Evolutionary conservation across 1,140 invertebrate species (phyloP).

Genomic region (Sitobion miscanthi): DNA sequence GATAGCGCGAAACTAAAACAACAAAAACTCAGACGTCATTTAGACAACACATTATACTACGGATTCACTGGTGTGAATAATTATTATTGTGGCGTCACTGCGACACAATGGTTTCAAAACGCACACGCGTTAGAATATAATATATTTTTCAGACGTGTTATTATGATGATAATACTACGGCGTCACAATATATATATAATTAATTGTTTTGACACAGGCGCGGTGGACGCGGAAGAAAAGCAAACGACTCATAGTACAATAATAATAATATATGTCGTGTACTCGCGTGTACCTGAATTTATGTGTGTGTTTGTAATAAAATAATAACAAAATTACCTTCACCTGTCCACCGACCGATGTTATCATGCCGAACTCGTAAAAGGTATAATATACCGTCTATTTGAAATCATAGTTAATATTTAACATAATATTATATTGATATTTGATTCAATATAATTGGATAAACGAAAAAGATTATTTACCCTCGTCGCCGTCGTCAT

Average conservation of each 20-base stretch:
- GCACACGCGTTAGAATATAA: neutral
- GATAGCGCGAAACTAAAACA: neutral
- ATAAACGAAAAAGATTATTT: neutral
- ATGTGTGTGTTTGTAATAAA: neutral
- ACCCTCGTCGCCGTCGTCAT: neutral
- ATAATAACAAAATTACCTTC: constrained; percentile 12
- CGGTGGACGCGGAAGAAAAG: neutral
- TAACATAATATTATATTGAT: neutral
- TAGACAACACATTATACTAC: neutral
- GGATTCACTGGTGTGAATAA: neutral
- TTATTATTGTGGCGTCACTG: constrained; percentile 38
- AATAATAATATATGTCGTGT: neutral
- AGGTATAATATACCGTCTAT: neutral
- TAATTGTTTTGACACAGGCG: constrained; percentile 40
- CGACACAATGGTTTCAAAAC: constrained; percentile 20
- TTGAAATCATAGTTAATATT: neutral
- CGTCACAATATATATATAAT: constrained; percentile 7
- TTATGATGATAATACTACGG: neutral
- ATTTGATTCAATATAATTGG: neutral
- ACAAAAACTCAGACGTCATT: constrained; percentile 34
- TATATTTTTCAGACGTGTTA: neutral
- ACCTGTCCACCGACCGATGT: neutral
- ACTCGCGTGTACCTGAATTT: neutral
- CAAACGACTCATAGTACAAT: neutral
- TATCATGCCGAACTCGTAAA: neutral